Evolutionary conservation across 2,113 vertebrate genomes (phyloP), one percentile per base, ranked within the genome.

Genomic region (Tamias sibiricus): DNA sequence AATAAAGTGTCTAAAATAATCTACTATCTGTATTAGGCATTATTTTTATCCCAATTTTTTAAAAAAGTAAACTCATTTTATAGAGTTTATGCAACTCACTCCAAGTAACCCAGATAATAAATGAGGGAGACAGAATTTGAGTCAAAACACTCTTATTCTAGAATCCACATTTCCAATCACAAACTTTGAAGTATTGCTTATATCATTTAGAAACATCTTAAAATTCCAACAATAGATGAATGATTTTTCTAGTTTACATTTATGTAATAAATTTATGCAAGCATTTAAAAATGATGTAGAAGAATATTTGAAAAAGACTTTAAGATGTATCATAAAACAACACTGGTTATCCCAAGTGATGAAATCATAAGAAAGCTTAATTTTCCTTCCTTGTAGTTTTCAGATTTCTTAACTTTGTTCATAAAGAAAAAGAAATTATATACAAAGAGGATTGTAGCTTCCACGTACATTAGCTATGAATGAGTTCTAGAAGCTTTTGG

Each of bases 41-140:
- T 80, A 52, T 96, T 97, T 97, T 90, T 6, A 77, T 47, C 54
- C 13, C 3, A 16, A 42, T 49, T 90, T 94, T 84, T 68, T 81
- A 88, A 59, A 57, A 49, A 28, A 89, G 26, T 32, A 91, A 94
- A 69, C 17, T 17, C 62, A 72, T 47, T 84, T 79, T 57, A 52
- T 44, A 83, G 75, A 62, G 3, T 66, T 80, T 72, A 62, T 79
- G 7, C 4, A 76, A 69, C 49, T 95, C 59, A 85, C 8, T 19
- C 16, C 52, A 74, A 35, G 49, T 77, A 87, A 82, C 42, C 62
- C 59, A 92, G 40, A 19, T 85, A 44, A 44, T 84, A 69, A 69
- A 44, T 54, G 32, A 64, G 20, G 26, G 42, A 83, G 69, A 90
- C n/a, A 94, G 52, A 90, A 79, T 64, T 52, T 95, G 37, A 37